Base-by-base conservation (phyloP, 2,888 invertebrate species). In the Tribolium freemani region DNA sequence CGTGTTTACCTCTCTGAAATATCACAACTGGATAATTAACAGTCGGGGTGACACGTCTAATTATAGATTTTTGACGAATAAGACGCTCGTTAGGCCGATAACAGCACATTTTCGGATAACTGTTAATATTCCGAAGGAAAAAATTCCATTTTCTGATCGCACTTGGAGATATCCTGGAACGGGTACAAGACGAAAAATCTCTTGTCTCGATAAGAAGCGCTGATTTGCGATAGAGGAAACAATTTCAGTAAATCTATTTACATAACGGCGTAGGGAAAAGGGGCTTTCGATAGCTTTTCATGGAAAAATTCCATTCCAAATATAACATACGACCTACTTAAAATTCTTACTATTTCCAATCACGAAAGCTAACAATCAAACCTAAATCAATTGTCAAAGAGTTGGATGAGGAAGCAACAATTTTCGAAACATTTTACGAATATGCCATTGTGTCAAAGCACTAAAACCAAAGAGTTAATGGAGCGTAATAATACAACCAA, bases 11-110 rank as follows among this genome's bases (percentile, higher is more conserved):
- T n/a, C 45, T 45, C 45, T 6, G 64, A 61, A 48, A 61, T 50
- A 61, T 50, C 31, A 61, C 61, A 48, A 16, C 48, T 38, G 51
- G 53, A 53, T 64, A 64, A 64, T 64, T 64, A 53, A 64, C 44
- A 51, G 64, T 51, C 51, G 9, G 63, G 50, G 11, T 50, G 64
- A 64, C 64, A 44, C 11, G 8, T 64, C 44, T 54, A 64, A 64
- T 64, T 64, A 64, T 53, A 64, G 54, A 48, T 5, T 38, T 26
- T 26, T 38, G 38, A 38, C 3, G 38, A n/a, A 38, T 6, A n/a
- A 38, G n/a, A 8, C 3, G 38, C 38, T 9, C 38, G 38, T 38
- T 38, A 6, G n/a, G 1, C 8, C 38, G n/a, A 38, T 8, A 38
- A 38, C 21, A 21, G 21, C 2, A 21, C 21, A 21, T 21, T 21